These are phyloP conservation scores for Campylomormyrus numenius DNA, from an alignment of 2,113 vertebrate species.

Conservation along the genomic window DNA sequence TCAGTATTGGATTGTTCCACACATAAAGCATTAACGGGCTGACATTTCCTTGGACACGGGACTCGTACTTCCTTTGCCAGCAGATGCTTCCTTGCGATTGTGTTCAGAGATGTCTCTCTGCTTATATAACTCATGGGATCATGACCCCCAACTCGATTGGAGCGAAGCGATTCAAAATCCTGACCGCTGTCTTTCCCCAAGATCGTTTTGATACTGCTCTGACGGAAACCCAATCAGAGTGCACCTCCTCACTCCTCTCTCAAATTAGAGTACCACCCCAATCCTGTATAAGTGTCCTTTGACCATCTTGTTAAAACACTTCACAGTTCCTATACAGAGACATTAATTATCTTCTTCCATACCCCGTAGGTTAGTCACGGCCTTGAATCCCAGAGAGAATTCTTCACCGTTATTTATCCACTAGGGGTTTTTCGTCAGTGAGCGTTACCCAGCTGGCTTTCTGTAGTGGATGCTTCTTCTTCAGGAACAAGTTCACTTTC, in stretches of 20 bases:
- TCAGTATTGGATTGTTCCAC: not conserved
- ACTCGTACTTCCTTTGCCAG: not conserved
- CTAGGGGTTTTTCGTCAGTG: not conserved
- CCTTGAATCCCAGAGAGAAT: not conserved
- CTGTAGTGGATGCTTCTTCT: not conserved
- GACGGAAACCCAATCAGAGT: not conserved
- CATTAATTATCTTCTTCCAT: not conserved
- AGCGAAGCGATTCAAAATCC: not conserved
- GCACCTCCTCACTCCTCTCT: not conserved
- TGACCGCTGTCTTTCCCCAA: not conserved
- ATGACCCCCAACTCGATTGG: too few relatives aligned
- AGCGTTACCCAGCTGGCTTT: not conserved
- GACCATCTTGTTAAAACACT: not conserved
- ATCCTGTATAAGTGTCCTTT: not conserved
- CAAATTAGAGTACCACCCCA: not conserved
- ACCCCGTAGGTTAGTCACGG: not conserved
- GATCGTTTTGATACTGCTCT: not conserved
- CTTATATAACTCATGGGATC: not conserved
- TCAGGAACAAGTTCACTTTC: slow-evolving; percentile 6
- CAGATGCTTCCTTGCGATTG: not conserved
- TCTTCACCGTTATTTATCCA: not conserved
- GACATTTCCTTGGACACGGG: not conserved
- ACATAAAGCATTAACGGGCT: not conserved
- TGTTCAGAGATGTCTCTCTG: too few relatives aligned
- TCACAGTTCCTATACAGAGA: not conserved